A percentile compares a stretch with the other conserved stretches of the same genome.
These are phyloP conservation scores for Scyliorhinus canicula DNA, from an alignment of 2,797 vertebrate genomes.

Conservation along the genomic window DNA sequence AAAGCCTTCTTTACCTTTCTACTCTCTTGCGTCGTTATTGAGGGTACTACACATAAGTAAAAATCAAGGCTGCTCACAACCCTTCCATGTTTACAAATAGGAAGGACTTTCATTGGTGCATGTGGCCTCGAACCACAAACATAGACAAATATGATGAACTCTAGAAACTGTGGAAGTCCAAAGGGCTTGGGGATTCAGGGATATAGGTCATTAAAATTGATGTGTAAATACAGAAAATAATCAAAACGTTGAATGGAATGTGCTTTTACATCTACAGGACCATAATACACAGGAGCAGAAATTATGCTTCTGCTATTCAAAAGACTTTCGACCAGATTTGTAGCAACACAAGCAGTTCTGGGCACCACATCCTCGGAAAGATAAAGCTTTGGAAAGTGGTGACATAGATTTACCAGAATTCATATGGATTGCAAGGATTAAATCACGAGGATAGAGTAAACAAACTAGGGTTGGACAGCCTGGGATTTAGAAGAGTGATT, in stretches of 20 bases:
- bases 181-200: background rate
- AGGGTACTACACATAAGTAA: too few species aligned
- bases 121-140: background rate
- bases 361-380: too few species aligned
- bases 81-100: background rate
- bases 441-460: background rate
- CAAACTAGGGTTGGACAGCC: background rate
- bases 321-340: background rate
- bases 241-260: background rate
- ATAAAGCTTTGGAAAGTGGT: too few species aligned
- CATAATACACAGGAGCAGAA: background rate
- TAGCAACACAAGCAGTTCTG: too few species aligned
- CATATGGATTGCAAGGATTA: background rate
- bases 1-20: too few species aligned
- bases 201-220: background rate
- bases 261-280: background rate
- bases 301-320: background rate
- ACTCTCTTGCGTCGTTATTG: too few species aligned
- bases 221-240: background rate
- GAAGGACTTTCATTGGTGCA: background rate
- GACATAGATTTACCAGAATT: too few species aligned
- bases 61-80: background rate
- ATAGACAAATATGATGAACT: background rate
- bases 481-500: background rate
- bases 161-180: background rate